Percentiles rank a stretch among this genome's conserved stretches.
These are phyloP conservation scores for Natrix natrix DNA, from an alignment of 2,797 vertebrate species.

Conservation along the genomic window DNA sequence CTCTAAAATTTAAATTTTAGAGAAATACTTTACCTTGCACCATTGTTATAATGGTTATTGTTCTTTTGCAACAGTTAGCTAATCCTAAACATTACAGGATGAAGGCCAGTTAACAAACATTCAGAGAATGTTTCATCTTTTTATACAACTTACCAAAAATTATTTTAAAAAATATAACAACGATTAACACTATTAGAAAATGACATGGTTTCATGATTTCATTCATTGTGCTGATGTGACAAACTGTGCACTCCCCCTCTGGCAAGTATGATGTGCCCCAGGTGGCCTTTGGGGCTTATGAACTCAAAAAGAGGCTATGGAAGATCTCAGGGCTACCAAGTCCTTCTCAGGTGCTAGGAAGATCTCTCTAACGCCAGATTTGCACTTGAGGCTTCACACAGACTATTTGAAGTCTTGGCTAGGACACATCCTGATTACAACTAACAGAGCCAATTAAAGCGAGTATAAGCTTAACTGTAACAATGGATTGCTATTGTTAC, in stretches of 20 bases:
- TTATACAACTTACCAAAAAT: background rate
- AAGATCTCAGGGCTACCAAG: background rate
- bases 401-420: background rate
- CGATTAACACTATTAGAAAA: background rate
- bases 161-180: background rate
- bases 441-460: background rate
- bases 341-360: background rate
- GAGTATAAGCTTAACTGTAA: background rate
- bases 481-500: background rate
- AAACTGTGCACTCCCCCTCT: background rate
- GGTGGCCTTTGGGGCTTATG: background rate
- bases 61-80: background rate
- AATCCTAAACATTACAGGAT: background rate
- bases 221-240: background rate
- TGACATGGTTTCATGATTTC: background rate
- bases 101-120: background rate
- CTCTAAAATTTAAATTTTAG: background rate
- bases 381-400: background rate
- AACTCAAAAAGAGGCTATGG: too few relatives aligned
- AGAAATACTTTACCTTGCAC: background rate
- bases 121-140: background rate
- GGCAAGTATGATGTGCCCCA: too few relatives aligned
- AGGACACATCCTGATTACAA: background rate
- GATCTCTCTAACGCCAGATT: background rate
- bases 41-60: background rate